Evolutionary conservation across 2,797 vertebrate genomes (phyloP), one percentile per base, ranked within the genome.

Genomic region (Oreochromis mossambicus): DNA sequence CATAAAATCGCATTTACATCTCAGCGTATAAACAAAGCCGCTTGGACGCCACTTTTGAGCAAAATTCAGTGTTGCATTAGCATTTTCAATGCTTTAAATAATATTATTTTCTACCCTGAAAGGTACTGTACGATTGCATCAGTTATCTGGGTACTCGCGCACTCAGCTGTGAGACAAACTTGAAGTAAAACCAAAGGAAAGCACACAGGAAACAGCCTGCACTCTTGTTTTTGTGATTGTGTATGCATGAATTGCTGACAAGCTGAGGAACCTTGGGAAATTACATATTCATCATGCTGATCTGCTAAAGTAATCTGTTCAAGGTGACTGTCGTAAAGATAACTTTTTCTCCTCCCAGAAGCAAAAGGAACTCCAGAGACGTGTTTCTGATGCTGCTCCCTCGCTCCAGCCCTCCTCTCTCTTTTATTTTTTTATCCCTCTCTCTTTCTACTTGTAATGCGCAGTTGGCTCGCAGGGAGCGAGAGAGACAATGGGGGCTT

Each of bases 401-500:
- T 78, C 13, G 0, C 55, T 84, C 21, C 54, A 15, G 21, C 32
- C 82, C 19, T 78, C 61, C 79, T 80, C 85, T 78, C 58, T 2
- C 38, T 70, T 70, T 54, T 80, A 26, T 32, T 61, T 38, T 54
- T 82, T 43, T 50, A 19, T 58, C 54, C 75, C 50, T 32, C 21
- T 26, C 66, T 80, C 78, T 73, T 84, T 88, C 88, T 91, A 76
- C 91, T 92, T 90, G 89, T 77, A 89, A 92, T 92, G 91, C 88
- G 86, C 89, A 81, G 86, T 92, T 87, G 88, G 81, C 89, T 88
- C 2, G 56, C 86, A 17, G 68, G 43, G 55, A 86, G 83, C 85
- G 21, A 92, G 92, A 93, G 84, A 95, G 94, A 97, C 96, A 97
- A 97, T 95, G 94, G 56, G 29, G 38, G 46, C 87, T 91, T 96